These are phyloP conservation scores for Gymnogyps californianus DNA, from an alignment of 2,113 vertebrate species.

Conservation along the genomic window DNA sequence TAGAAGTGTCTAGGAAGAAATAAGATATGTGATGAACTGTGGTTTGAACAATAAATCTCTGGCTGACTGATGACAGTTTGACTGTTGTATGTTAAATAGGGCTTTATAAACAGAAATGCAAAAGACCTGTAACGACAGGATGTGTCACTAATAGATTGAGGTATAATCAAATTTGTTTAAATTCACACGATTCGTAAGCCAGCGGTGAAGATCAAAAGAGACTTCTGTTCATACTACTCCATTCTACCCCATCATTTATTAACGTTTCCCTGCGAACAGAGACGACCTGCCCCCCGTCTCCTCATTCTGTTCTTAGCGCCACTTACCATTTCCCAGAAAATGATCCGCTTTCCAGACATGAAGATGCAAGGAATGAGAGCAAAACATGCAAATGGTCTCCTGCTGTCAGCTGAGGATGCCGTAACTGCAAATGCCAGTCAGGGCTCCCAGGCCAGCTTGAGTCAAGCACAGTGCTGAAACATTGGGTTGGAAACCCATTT, in stretches of 20 bases:
- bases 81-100: neutral
- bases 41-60: neutral
- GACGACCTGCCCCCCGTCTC: neutral
- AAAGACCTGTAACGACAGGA: neutral
- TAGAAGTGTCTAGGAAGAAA: neutral
- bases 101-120: neutral
- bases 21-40: neutral
- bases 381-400: neutral
- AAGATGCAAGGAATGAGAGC: neutral
- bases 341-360: neutral
- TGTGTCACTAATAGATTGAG: neutral
- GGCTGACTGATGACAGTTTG: neutral
- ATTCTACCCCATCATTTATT: neutral
- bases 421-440: fast-evolving
- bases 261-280: neutral
- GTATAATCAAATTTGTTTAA: neutral
- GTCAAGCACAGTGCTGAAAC: neutral
- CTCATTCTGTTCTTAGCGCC: neutral
- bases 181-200: neutral
- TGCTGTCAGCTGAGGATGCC: neutral
- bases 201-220: neutral
- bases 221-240: neutral
- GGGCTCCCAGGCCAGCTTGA: neutral
- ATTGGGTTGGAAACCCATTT: neutral
- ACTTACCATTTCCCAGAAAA: neutral